These are phyloP conservation scores for Sebastes ruberrimus DNA, from an alignment of 2,797 vertebrate genomes.

Conservation along the genomic window DNA sequence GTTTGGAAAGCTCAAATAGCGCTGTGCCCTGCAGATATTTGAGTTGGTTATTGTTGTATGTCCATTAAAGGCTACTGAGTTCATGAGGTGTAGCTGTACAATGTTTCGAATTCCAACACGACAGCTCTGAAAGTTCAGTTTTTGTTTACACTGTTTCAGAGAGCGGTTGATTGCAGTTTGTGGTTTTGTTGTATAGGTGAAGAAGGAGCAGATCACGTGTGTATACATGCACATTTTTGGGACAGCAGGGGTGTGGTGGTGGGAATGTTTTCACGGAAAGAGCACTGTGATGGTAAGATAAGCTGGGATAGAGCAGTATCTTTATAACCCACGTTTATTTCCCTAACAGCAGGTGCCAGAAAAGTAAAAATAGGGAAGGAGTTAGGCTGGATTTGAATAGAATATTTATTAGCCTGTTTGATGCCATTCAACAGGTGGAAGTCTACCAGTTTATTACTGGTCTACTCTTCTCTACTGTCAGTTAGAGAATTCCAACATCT, in stretches of 20 bases:
- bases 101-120: neutral
- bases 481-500: conserved; percentile 23
- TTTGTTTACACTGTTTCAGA: neutral
- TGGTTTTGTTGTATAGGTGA: neutral
- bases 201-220: neutral
- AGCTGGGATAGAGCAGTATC: conserved; percentile 6
- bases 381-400: conserved; percentile 23
- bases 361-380: conserved; percentile 27
- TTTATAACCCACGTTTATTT: conserved; percentile 27
- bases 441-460: neutral
- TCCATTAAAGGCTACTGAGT: neutral
- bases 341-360: conserved; percentile 31
- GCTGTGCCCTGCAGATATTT: neutral
- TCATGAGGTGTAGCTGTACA: neutral
- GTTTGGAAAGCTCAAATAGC: conserved; percentile 10
- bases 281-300: conserved; percentile 21
- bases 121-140: neutral
- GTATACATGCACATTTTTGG: neutral
- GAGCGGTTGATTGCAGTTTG: neutral
- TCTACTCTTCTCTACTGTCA: neutral
- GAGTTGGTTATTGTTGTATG: neutral
- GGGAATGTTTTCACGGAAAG: conserved; percentile 10
- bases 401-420: neutral
- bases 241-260: neutral
- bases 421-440: conserved; percentile 9